These are phyloP conservation scores for Turritopsis rubra DNA, from an alignment of 30 jellyfish, hydroid and myxozoan genomes.

Conservation along the genomic window DNA sequence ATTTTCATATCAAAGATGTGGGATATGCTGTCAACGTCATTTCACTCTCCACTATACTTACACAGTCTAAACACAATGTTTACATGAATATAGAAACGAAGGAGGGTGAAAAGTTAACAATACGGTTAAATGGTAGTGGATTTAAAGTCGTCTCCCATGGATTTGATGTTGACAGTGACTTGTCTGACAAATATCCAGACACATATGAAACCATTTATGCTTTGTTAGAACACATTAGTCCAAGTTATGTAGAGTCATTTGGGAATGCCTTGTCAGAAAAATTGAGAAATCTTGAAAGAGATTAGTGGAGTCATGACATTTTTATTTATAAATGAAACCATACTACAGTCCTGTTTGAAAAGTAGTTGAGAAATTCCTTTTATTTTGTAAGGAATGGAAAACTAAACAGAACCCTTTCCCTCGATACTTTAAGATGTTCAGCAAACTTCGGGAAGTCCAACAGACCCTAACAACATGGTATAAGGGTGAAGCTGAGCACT, in stretches of 20 bases:
- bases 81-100: conserved; percentile 41
- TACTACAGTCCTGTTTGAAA: neutral
- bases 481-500: no score
- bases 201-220: conserved; percentile 36
- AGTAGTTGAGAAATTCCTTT: neutral
- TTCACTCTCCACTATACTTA: conserved; percentile 7
- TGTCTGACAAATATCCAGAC: conserved; percentile 21
- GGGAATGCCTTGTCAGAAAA: conserved; percentile 37
- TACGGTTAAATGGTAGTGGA: conserved; percentile 19
- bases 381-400: no score
- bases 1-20: conserved; percentile 22
- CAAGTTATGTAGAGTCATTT: conserved; percentile 38
- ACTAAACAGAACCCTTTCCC: no score
- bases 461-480: no score
- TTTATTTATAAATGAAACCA: no score
- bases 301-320: neutral
- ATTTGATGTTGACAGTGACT: conserved; percentile 11
- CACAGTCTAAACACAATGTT: conserved; percentile 16
- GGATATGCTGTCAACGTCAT: conserved; percentile 37
- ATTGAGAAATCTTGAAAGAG: conserved; percentile 13
- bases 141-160: conserved; percentile 40
- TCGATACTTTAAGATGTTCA: no score
- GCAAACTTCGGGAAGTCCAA: no score
- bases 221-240: conserved; percentile 32
- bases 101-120: conserved; percentile 22